phyloP scores from a whole-genome alignment of 2,113 vertebrate species.

The Campylomormyrus tamandua region DNA sequence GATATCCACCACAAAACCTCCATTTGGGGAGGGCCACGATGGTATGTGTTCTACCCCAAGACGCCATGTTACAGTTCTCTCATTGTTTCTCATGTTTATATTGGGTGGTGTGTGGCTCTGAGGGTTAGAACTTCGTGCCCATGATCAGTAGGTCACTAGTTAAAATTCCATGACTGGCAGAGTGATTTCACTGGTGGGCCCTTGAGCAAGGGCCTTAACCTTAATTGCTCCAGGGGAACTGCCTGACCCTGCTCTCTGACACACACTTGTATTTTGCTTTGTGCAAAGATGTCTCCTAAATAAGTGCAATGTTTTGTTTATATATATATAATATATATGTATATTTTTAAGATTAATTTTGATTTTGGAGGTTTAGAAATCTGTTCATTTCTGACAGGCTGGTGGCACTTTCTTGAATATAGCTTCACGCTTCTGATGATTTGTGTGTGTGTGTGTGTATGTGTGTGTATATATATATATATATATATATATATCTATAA shows the following conservation, averaged over 20 bases:
- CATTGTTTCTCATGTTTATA: not conserved
- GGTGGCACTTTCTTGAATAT: not conserved
- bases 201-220: not conserved
- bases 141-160: not conserved
- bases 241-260: not conserved
- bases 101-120: not conserved
- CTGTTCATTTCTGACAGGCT: not conserved
- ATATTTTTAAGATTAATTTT: not conserved
- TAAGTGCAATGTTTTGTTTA: not conserved
- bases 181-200: not conserved
- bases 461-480: no score
- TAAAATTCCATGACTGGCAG: not conserved
- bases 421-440: no score
- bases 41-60: conserved; percentile 49
- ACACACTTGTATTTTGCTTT: not conserved
- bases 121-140: not conserved
- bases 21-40: conserved; percentile 81
- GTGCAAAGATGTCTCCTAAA: not conserved
- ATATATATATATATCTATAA: no score
- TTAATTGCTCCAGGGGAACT: not conserved
- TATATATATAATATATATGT: not conserved
- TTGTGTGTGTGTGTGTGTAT: no score
- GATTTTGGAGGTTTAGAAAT: not conserved
- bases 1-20: conserved; percentile 94
- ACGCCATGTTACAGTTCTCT: not conserved